Conservation (phyloP, 1,140 invertebrate genomes). For the Brachionus calyciflorus region DNA sequence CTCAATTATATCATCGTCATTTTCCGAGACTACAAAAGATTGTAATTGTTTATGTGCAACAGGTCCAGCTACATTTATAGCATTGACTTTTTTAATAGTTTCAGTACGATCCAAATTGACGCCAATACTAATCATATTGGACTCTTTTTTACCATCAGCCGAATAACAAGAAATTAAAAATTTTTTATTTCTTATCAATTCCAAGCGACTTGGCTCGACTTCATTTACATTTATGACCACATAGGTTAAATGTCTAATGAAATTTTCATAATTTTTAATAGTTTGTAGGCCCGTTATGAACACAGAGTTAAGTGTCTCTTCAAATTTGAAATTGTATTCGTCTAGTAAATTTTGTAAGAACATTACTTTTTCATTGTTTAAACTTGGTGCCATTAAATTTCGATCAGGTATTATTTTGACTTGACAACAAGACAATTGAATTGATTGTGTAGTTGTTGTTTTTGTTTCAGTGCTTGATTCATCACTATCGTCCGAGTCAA, state of each 20-base stretch:
- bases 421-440: not conserved
- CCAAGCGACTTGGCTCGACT: not conserved
- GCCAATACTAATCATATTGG: not conserved
- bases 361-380: conserved; percentile 46
- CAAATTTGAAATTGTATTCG: conserved; percentile 29
- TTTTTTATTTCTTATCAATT: conserved; percentile 28
- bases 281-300: not conserved
- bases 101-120: not conserved
- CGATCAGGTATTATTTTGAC: conserved; percentile 34
- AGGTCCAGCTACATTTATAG: not conserved
- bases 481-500: not conserved
- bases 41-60: conserved; percentile 25
- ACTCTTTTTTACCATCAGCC: not conserved
- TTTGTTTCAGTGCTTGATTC: not conserved
- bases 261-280: conserved; percentile 39
- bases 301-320: conserved; percentile 26
- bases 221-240: conserved; percentile 40
- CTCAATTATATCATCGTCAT: conserved; percentile 14
- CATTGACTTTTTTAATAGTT: not conserved
- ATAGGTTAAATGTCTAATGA: conserved; percentile 40
- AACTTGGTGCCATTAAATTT: conserved; percentile 28
- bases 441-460: not conserved
- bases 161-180: conserved; percentile 4
- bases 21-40: conserved; percentile 18
- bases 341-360: conserved; percentile 44